These are phyloP conservation scores for Himalopsyche japonica DNA, from an alignment of 2,888 invertebrate genomes.

Conservation along the genomic window DNA sequence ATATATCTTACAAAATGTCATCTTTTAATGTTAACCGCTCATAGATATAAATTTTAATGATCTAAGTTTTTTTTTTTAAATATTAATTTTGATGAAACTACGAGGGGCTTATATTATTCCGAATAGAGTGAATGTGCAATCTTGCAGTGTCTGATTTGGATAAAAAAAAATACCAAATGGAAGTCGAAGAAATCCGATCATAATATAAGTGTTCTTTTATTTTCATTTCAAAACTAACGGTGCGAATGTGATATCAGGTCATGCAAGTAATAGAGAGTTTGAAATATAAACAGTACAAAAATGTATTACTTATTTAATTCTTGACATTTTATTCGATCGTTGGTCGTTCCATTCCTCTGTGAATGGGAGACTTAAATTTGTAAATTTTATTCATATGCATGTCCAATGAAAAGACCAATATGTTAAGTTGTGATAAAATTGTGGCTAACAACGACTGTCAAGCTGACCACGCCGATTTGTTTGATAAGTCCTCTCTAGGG, in stretches of 20 bases:
- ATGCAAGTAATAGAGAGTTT: slow-evolving; percentile 32
- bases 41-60: slow-evolving; percentile 19
- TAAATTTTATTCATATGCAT: slow-evolving; percentile 15
- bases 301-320: slow-evolving; percentile 39
- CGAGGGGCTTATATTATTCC: background rate
- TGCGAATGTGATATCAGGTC: slow-evolving; percentile 31
- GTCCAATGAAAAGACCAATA: slow-evolving; percentile 22
- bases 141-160: background rate
- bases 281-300: slow-evolving; percentile 40
- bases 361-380: slow-evolving; percentile 2
- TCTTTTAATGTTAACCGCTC: slow-evolving; percentile 28
- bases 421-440: slow-evolving; percentile 8
- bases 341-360: background rate
- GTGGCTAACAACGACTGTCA: background rate
- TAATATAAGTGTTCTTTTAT: background rate
- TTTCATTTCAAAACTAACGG: background rate
- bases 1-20: slow-evolving; percentile 7
- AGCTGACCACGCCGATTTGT: background rate
- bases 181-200: background rate
- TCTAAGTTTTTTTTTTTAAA: slow-evolving; percentile 23
- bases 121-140: background rate
- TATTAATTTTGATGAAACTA: background rate
- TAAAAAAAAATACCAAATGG: background rate
- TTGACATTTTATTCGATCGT: slow-evolving; percentile 33
- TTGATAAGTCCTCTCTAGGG: background rate